Percentiles rank a stretch among this genome's conserved stretches.
Conservation (phyloP, 2,797 vertebrate species). For the Graptemys geographica region DNA sequence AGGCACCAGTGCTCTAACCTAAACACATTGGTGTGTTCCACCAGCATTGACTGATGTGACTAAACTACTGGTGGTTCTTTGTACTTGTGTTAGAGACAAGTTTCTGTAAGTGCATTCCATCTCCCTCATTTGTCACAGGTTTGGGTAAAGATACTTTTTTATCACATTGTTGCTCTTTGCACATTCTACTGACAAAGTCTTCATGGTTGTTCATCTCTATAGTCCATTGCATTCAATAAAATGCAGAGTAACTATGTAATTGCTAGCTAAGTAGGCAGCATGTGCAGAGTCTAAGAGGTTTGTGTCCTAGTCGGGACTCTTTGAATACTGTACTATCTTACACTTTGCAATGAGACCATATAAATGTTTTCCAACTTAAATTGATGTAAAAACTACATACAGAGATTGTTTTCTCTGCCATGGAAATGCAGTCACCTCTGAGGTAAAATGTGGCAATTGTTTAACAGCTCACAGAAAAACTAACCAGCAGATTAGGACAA, state of each 20-base stretch:
- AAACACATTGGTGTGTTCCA: background rate
- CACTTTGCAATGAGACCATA: background rate
- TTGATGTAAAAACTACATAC: background rate
- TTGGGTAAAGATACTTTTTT: background rate
- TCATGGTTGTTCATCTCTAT: background rate
- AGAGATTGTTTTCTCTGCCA: background rate
- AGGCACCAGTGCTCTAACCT: background rate
- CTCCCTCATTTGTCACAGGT: background rate
- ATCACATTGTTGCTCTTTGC: background rate
- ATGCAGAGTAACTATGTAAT: background rate
- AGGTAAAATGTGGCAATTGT: background rate
- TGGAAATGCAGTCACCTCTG: background rate
- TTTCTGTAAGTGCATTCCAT: background rate
- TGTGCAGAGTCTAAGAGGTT: background rate
- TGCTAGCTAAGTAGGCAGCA: background rate
- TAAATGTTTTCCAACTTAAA: background rate
- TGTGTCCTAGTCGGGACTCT: background rate
- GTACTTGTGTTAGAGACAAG: background rate
- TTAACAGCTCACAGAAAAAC: background rate
- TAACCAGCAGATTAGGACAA: background rate
- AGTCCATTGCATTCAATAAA: background rate
- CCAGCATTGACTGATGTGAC: background rate
- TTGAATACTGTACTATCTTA: background rate
- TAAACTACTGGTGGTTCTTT: background rate
- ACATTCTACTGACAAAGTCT: background rate